Evolutionary conservation across 2,113 vertebrate species (phyloP), one percentile per base, ranked within the genome.

Genomic region (Rallus limicola): DNA sequence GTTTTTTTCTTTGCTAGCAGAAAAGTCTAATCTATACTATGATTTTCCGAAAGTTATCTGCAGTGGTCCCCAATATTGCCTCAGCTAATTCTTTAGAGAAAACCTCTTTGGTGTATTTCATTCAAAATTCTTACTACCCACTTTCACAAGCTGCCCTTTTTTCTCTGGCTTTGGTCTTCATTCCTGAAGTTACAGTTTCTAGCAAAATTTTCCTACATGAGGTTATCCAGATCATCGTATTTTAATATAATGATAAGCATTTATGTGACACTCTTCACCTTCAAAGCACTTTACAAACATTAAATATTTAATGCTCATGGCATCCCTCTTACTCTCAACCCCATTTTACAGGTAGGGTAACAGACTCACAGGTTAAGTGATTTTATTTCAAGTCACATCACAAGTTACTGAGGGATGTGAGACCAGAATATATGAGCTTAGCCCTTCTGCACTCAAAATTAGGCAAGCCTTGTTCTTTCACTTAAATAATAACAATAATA

Each of bases 311-410:
- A 92, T 89, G 88, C 69, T 86, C n/a, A 33, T 48, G 77, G 90
- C 63, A 84, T 84, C 62, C 80, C 40, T 93, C 56, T 92, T 89
- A 85, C 53, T 85, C 83, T 85, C 76, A 95, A 82, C 63, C 86
- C 80, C 77, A 48, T 86, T 96, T 93, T 94, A 82, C 44, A 95
- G 83, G 74, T 91, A 96, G 53, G 69, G 65, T 89, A 92, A 92
- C 65, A 94, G 81, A 91, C 65, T 59, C 58, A 84, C n/a, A 87
- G 95, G 95, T 97, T 89, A 96, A 96, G n/a, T 84, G 93, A 93
- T 96, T 97, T 96, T 91, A 77, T 93, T 95, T 96, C 93, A 93
- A 96, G 95, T 95, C 95, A 95, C 88, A 96, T 91, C 88, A 82
- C 86, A 96, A 92, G 69, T 92, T 93, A 89, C 80, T 85, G 86